Base-by-base conservation (phyloP, 2,888 invertebrate genomes). In the Synergus gifuensis region DNA sequence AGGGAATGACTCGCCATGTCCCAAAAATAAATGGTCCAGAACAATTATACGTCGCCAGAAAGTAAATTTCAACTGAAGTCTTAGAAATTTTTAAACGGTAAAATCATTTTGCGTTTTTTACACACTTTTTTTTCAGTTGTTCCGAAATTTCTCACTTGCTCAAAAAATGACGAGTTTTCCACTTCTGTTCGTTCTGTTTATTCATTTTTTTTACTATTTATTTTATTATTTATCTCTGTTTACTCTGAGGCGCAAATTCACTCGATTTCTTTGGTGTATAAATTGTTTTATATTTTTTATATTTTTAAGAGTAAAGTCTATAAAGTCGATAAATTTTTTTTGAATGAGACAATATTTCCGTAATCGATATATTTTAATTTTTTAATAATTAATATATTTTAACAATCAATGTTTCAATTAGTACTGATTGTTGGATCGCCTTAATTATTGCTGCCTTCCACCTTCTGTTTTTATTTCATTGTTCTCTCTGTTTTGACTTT, bases 1-100 rank as follows among this genome's bases (percentile, higher is more conserved):
- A 81, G 84, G 85, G 87, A 89, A 87, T 90, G 88, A 88, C 85
- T 87, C 81, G 86, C 84, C 82, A 80, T 83, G 81, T 82, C 80
- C 81, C 78, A 83, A 85, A 84, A 86, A 86, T 87, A 87, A 87
- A 83, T 83, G 83, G 80, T 84, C 77, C 80, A 82, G 81, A 86
- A 84, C 80, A 67, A 77, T 83, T 82, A 54, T n/a, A 36, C 73
- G 76, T 73, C 77, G 67, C 58, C 58, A 67, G 78, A 81, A 80
- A 73, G 63, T 76, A 81, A 67, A 77, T 64, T 73, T 78, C 78
- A 79, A 83, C 81, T 76, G 63, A 46, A 76, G 18, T 62, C 42
- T 9, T 22, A 63, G 18, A 49, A 1, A 36, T 42, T 58, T 42
- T 12, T 62, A 11, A 11, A 63, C 18, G 63, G 76, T 76, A 76